Evolutionary conservation across 2,113 vertebrate genomes (phyloP).

Genomic region (Channa maculata): DNA sequence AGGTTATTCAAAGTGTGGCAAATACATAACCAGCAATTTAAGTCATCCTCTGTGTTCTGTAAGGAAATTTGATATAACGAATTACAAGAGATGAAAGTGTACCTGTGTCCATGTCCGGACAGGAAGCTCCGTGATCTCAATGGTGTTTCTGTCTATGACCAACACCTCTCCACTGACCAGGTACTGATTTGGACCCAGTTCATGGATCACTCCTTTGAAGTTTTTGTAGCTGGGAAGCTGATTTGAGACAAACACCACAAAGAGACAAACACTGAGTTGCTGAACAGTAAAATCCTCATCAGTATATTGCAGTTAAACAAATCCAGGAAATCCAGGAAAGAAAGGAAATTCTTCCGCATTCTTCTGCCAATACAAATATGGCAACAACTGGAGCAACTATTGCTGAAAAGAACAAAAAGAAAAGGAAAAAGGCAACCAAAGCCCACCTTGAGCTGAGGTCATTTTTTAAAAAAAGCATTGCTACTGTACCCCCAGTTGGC

Average conservation of each 20-base stretch:
- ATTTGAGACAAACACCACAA: constrained; percentile 28
- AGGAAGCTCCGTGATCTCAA: constrained; percentile 98
- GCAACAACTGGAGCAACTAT: too few relatives aligned
- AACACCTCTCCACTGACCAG: constrained; percentile 96
- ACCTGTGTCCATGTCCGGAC: constrained; percentile 99
- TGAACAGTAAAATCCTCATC: too few relatives aligned
- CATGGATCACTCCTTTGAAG: constrained; percentile 95
- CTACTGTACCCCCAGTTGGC: too few relatives aligned
- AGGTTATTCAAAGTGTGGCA: neutral
- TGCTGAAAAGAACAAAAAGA: too few relatives aligned
- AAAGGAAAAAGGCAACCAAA: too few relatives aligned
- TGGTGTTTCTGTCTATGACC: constrained; percentile 94
- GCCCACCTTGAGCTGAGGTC: too few relatives aligned
- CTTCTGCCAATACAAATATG: too few relatives aligned
- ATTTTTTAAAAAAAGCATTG: too few relatives aligned
- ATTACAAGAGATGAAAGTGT: neutral
- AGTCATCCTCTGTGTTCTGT: too few relatives aligned
- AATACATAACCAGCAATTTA: neutral
- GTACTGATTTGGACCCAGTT: constrained; percentile 97
- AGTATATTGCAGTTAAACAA: too few relatives aligned
- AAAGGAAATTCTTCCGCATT: too few relatives aligned
- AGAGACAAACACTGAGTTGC: neutral
- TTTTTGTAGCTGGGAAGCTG: constrained; percentile 99
- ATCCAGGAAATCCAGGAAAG: too few relatives aligned
- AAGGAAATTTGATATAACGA: neutral